Evolutionary conservation across 2,113 vertebrate genomes (phyloP), one percentile per base, ranked within the genome.

Genomic region (Lanius collurio): DNA sequence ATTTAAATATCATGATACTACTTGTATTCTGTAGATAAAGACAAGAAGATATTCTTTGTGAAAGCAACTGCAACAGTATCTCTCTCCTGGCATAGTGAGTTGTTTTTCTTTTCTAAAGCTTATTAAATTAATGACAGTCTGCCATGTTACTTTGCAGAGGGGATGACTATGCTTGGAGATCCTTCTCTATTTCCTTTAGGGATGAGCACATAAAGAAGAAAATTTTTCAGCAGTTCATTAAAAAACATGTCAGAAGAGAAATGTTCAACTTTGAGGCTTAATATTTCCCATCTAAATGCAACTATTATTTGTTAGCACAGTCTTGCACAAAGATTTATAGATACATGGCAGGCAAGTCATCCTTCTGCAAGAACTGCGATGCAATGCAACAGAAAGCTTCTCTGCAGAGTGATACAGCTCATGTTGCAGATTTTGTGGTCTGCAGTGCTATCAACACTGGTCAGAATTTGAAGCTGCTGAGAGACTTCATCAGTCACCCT

Each of bases 401-500:
- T 93, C 67, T 69, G 46, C 76, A 60, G 64, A 77, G 88, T 46
- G 71, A 89, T 42, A 77, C 4, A 95, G 71, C 83, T 92, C 39
- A 59, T 64, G 35, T 75, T 90, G 91, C 77, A 95, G 91, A 96
- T 94, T 94, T 86, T 94, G 73, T 91, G 76, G 91, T 95, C 96
- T 95, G 59, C 44, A 90, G 49, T 93, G 80, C 84, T 97, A 95
- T 86, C 80, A 97, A 46, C 93, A 49, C 89, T 90, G 94, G 89
- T 96, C 87, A 96, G 94, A 92, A 87, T 94, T 92, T 92, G 91
- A 94, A 96, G 57, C 90, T 95, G 87, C 90, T 97, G 94, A 94
- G 93, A 97, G 92, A 97, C 79, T 83, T 94, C 91, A 89, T 95
- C 94, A 94, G 83, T 96, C 94, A 90, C 83, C 89, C 93, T 97